Evolutionary conservation across 2,113 vertebrate species (phyloP), one percentile per base, ranked within the genome.

Genomic region (Semnornis frantzii): DNA sequence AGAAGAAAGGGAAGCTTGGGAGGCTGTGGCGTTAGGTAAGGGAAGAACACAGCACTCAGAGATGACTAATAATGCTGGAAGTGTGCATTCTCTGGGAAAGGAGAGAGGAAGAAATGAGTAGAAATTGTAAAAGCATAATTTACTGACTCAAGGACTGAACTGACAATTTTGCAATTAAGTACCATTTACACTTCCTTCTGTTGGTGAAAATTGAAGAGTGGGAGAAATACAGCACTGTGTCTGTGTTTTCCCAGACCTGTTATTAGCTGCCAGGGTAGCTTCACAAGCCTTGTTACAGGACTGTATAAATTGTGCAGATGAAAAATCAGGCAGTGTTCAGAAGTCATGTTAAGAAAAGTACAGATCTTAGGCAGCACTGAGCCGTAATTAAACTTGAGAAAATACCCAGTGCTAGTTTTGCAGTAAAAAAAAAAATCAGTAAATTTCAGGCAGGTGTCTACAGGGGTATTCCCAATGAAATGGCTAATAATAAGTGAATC

Each of bases 121-220:
- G 65, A 72, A 84, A 39, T 52, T 55, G 54, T 68, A 50, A 68
- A 92, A 92, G 46, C 24, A 0, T 62, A 19, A 79, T 85, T 89
- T 79, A 92, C 83, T 86, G 59, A 93, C 50, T 94, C 54, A 72
- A 69, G 86, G 86, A 82, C 81, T 12, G 15, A 95, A 79, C 77
- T 72, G 83, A 75, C 71, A 90, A 88, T 96, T 91, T 93, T 87
- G 37, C 73, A 95, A 87, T 96, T 94, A 96, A 94, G 64, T 82
- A 84, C 89, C 81, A 74, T 95, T 92, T 93, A 64, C 85, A 39
- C 75, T 92, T 72, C 76, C 46, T 96, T 95, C 69, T 5, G 17
- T 80, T 4, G 1, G 85, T 90, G 85, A 21, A 91, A 93, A 93
- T 93, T 93, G 92, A 69, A 89, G 94, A 95, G 79, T 91, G 72